phyloP scores from a whole-genome alignment of 64 coral and sea anemone species.

The Dendronephthya gigantea region DNA sequence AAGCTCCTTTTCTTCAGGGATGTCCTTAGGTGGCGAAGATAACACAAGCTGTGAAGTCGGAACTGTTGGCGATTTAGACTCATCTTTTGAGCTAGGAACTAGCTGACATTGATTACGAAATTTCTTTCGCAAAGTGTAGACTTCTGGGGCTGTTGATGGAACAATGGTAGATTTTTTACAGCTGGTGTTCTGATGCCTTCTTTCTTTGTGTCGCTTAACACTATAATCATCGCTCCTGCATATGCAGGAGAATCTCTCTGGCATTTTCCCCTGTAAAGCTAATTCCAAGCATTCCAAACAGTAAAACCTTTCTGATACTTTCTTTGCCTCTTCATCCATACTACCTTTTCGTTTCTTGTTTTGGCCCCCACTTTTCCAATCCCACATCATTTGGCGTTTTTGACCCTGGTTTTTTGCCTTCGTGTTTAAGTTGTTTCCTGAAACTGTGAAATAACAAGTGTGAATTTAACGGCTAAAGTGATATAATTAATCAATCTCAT shows the following conservation, averaged over 20 bases:
- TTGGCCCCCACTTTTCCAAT: not conserved
- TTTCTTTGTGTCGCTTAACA: slow-evolving; percentile 8
- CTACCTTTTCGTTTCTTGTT: not conserved
- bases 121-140: not conserved
- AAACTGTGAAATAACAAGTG: not conserved
- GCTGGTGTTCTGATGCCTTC: not conserved
- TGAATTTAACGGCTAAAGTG: not conserved
- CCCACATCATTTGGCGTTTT: not conserved
- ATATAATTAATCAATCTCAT: no score
- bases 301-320: not conserved
- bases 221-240: not conserved
- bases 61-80: not conserved
- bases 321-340: not conserved
- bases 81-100: not conserved
- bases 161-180: not conserved
- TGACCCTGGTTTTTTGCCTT: not conserved
- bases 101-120: not conserved
- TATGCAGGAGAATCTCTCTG: not conserved
- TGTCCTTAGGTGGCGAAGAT: not conserved
- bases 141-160: not conserved
- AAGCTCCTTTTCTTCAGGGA: no score
- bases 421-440: not conserved
- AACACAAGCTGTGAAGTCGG: not conserved
- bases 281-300: slow-evolving; percentile 10
- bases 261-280: not conserved